phyloP scores from a whole-genome alignment of 2,113 vertebrate genomes.

The Panurus biarmicus region DNA sequence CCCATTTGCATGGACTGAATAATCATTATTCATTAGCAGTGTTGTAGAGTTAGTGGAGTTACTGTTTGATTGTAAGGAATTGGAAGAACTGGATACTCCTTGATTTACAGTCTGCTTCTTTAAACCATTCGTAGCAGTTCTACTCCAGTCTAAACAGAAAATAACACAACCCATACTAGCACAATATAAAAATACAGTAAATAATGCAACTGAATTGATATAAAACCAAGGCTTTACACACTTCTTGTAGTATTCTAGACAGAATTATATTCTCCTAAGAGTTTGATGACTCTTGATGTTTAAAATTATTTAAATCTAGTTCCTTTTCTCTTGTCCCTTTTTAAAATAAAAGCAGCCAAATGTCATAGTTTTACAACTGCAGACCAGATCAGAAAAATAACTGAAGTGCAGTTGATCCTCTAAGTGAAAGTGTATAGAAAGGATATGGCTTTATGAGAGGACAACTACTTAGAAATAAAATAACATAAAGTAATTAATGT shows the following conservation, averaged over 20 bases:
- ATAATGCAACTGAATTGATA: background rate
- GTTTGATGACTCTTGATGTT: background rate
- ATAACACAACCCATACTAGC: constrained; percentile 31
- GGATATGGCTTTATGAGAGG: background rate
- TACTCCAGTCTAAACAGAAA: constrained; percentile 77
- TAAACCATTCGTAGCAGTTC: constrained; percentile 78
- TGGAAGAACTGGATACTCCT: constrained; percentile 79
- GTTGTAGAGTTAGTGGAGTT: constrained; percentile 78
- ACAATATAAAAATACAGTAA: constrained; percentile 24
- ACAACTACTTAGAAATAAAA: background rate
- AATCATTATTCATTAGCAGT: constrained; percentile 75
- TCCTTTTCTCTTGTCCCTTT: background rate
- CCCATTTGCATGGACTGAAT: constrained; percentile 69
- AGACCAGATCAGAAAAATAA: background rate
- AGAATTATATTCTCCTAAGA: background rate
- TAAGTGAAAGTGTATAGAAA: background rate
- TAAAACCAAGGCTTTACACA: background rate
- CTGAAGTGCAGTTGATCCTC: background rate
- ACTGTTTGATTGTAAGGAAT: constrained; percentile 78
- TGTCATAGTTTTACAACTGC: background rate
- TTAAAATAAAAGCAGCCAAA: background rate
- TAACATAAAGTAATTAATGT: background rate
- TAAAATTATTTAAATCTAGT: background rate
- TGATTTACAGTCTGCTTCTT: constrained; percentile 80
- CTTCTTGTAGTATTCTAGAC: background rate